Conservation (phyloP, 2,113 vertebrate species). For the Nestor notabilis region DNA sequence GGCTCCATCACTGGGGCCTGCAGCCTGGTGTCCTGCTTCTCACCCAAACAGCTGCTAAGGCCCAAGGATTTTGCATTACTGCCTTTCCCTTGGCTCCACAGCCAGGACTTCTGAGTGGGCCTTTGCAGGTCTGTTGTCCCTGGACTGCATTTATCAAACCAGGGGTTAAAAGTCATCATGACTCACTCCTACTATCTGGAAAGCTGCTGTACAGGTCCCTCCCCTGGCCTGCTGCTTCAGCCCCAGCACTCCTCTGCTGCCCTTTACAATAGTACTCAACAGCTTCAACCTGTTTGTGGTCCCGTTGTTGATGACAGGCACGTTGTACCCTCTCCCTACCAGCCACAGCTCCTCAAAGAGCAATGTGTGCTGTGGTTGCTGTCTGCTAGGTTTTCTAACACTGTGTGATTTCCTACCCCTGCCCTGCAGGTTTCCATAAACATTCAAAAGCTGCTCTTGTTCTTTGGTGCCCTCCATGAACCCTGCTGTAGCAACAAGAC, state of each 20-base stretch:
- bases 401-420: accelerated
- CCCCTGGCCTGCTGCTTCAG: not conserved
- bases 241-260: not conserved
- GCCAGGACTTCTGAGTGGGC: not conserved
- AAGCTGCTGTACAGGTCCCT: not conserved
- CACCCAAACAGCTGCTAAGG: not conserved
- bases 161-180: not conserved
- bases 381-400: not conserved
- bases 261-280: not conserved
- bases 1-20: not conserved
- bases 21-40: not conserved
- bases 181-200: accelerated
- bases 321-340: not conserved
- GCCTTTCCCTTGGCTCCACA: not conserved
- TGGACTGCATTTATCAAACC: not conserved
- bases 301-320: not conserved
- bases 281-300: not conserved
- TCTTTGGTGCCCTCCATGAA: not conserved
- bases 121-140: not conserved
- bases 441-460: not conserved
- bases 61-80: accelerated
- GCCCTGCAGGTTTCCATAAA: not conserved
- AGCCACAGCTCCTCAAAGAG: not conserved
- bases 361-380: not conserved
- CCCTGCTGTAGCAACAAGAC: accelerated